These are phyloP conservation scores for Baronia brevicornis DNA, from an alignment of 2,888 invertebrate species.

Conservation along the genomic window DNA sequence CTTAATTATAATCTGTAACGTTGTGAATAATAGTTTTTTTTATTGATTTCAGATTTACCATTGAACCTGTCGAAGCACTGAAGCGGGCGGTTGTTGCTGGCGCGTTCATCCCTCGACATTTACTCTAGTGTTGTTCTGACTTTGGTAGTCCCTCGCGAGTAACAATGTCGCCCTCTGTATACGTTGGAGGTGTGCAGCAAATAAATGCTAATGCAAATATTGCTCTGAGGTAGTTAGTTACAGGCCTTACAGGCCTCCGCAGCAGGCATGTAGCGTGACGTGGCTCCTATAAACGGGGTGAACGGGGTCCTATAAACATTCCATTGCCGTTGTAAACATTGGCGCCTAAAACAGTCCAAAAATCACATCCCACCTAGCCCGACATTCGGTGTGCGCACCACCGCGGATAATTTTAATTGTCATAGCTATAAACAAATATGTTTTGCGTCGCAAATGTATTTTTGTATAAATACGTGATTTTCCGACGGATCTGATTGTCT, in stretches of 20 bases:
- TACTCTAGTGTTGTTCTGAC: too few species aligned
- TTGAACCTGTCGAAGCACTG: constrained; percentile 91
- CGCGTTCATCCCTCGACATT: constrained; percentile 35
- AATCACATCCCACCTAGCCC: constrained; percentile 65
- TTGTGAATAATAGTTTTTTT: constrained; percentile 1
- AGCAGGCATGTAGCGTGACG: too few species aligned
- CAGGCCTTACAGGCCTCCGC: too few species aligned
- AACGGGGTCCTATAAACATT: constrained; percentile 46
- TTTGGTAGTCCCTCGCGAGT: too few species aligned
- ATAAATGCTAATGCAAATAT: too few species aligned
- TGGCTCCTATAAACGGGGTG: too few species aligned
- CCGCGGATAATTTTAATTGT: constrained; percentile 34
- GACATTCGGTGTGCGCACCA: constrained; percentile 38
- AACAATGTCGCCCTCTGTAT: too few species aligned
- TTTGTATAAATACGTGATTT: constrained; percentile 64
- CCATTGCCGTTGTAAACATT: constrained; percentile 52
- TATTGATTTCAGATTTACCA: constrained; percentile 85
- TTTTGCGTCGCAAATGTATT: constrained; percentile 51
- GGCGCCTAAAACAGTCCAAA: constrained; percentile 54
- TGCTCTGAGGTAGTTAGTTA: too few species aligned
- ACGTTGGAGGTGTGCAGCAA: too few species aligned
- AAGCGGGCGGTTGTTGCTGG: constrained; percentile 33
- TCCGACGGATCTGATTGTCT: constrained; percentile 40
- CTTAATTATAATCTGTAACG: background rate
- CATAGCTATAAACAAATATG: constrained; percentile 36